phyloP scores from a whole-genome alignment of 2,113 vertebrate species.

The Jacana jacana region DNA sequence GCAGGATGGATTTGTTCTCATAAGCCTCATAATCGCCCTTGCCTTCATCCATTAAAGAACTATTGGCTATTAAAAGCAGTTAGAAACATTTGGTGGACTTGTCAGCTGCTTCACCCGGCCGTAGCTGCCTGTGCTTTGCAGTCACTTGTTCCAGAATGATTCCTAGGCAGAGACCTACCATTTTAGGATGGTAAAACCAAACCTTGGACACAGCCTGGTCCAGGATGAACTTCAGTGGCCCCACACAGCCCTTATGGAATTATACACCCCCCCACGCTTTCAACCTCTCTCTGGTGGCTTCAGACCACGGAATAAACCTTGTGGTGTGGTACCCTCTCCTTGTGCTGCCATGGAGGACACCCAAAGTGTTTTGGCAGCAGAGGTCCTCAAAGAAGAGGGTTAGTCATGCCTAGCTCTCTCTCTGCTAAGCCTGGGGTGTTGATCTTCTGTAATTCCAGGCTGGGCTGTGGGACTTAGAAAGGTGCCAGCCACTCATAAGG shows the following conservation, averaged over 20 bases:
- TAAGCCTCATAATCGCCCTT: background rate
- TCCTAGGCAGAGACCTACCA: background rate
- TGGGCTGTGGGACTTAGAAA: background rate
- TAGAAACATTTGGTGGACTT: background rate
- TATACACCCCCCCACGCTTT: background rate
- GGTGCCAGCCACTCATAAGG: background rate
- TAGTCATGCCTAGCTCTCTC: background rate
- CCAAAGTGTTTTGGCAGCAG: background rate
- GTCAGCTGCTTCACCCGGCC: fast-evolving
- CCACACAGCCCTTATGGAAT: background rate
- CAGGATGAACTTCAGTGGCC: background rate
- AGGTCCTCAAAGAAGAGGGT: background rate
- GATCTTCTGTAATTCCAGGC: background rate
- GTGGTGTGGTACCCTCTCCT: background rate
- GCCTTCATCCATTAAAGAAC: background rate
- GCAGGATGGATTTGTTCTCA: background rate
- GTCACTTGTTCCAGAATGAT: background rate
- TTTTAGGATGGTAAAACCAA: background rate
- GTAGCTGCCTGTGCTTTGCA: background rate
- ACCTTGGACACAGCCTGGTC: background rate
- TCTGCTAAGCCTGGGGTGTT: background rate
- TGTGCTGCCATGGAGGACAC: background rate
- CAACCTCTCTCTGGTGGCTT: background rate
- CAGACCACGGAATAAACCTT: background rate
- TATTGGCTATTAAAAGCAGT: background rate